Evolutionary conservation across 2,888 invertebrate species (phyloP), one percentile per base, ranked within the genome.

Genomic region (Agapostemon virescens): DNA sequence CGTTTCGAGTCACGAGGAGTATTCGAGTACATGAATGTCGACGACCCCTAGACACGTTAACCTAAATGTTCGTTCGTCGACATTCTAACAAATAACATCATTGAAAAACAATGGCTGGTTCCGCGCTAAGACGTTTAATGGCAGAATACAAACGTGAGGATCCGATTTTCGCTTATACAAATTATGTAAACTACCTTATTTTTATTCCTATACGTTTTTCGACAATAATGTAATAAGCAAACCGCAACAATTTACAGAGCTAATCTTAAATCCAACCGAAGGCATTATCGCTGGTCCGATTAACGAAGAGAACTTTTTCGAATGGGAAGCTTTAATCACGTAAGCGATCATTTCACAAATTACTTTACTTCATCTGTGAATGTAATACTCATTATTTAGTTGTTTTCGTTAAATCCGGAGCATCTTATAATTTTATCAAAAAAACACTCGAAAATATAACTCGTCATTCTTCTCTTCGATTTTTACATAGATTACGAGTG

Each of bases 281-380:
- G 99, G 99, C 67, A 99, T 99, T 78, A 97, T 99, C 82, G 99
- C 99, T 80, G 99, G 99, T 0, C 99, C 99, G 38, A 95, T 98
- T 74, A 98, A 98, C 92, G 99, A 99, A 94, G 99, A 99, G 91
- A 99, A 99, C 92, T 99, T 99, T 93, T 99, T 99, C 93, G 99
- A 99, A 95, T 99, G 99, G 99, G 99, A 99, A 94, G 98, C 99
- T 20, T 93, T 98, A 33, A 99, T 99, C 88, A 98, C 98, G 97
- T 97, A 94, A 93, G 95, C 93, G 13, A 78, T 69, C 74, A 3
- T 33, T 61, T 61, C 33, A 20, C 0, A 61, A 33, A 20, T 33
- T 33, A 55, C 7, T 58, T 20, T 61, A 33, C 1, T 33, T 11
- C 3, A 17, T 3, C 17, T 20, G 11, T 20, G 33, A 33, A 20